Evolutionary conservation across 2,797 vertebrate genomes (phyloP).

Genomic region (Antennarius maculatus): DNA sequence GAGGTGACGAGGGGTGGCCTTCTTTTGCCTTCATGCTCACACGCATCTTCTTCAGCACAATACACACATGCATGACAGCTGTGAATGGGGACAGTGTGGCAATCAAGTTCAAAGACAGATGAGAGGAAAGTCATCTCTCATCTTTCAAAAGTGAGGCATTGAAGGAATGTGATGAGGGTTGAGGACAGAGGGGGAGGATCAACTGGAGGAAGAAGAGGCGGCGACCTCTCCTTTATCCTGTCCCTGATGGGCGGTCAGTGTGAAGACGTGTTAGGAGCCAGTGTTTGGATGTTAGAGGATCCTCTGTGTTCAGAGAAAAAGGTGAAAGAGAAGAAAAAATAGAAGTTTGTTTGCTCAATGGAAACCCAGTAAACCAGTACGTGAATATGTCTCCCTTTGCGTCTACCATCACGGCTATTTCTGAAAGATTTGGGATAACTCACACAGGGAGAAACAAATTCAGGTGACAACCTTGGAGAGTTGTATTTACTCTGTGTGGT

Average conservation of each 20-base stretch:
- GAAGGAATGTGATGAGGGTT: constrained; percentile 55
- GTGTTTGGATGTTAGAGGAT: constrained; percentile 51
- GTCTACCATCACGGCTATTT: constrained; percentile 31
- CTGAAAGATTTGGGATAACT: constrained; percentile 4
- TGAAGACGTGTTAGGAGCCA: constrained; percentile 32
- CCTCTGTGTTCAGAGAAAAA: constrained; percentile 53
- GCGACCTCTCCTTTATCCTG: constrained; percentile 37
- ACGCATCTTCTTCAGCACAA: constrained; percentile 42
- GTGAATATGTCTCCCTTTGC: constrained; percentile 38
- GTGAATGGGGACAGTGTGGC: constrained; percentile 59
- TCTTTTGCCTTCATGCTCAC: constrained; percentile 18
- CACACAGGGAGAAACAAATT: constrained; percentile 15
- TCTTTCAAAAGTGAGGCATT: constrained; percentile 42
- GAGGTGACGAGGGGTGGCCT: constrained; percentile 30
- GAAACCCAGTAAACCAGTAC: constrained; percentile 60
- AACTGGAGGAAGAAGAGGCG: constrained; percentile 30
- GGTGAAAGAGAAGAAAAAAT: constrained; percentile 64
- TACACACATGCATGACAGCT: constrained; percentile 34
- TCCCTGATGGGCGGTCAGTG: not conserved
- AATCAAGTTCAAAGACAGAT: constrained; percentile 49
- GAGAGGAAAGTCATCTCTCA: constrained; percentile 49
- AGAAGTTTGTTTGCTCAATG: constrained; percentile 73
- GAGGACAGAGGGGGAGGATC: constrained; percentile 27
- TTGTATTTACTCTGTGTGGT: not conserved
- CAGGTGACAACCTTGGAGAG: constrained; percentile 9